Evolutionary conservation across 2,888 invertebrate species (phyloP).

Genomic region (Tachina lurida): DNA sequence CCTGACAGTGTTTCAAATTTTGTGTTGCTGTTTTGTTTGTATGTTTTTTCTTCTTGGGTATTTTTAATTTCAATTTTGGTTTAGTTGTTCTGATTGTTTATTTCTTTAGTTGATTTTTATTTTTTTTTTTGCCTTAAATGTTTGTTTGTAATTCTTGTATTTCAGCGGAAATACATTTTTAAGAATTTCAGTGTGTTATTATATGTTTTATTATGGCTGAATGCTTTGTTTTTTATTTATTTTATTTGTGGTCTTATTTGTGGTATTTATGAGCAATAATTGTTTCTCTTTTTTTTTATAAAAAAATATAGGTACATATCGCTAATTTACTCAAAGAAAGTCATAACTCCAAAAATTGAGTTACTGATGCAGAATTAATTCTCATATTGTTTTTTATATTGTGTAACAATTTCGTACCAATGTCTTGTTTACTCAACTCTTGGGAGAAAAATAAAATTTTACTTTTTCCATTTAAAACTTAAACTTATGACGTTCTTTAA

Average conservation of each 20-base stretch:
- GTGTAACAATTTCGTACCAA: too few species aligned
- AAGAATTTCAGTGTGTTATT: constrained; percentile 48
- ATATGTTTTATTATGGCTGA: constrained; percentile 19
- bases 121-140: constrained; percentile 49
- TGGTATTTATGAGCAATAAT: constrained; percentile 12
- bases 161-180: constrained; percentile 67
- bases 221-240: constrained; percentile 7
- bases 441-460: too few species aligned
- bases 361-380: too few species aligned
- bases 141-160: constrained; percentile 68
- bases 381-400: too few species aligned
- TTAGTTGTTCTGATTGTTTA: constrained; percentile 55
- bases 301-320: neutral
- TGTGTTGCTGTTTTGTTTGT: constrained; percentile 17
- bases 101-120: constrained; percentile 43
- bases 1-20: constrained; percentile 66
- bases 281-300: constrained; percentile 6
- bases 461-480: too few species aligned
- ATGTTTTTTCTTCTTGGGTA: neutral
- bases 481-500: too few species aligned
- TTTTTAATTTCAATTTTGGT: constrained; percentile 52
- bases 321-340: too few species aligned
- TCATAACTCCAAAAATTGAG: too few species aligned
- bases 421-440: too few species aligned
- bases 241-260: constrained; percentile 26